Percentiles rank a stretch among this genome's conserved stretches.
Evolutionary conservation across 2,888 invertebrate genomes (phyloP).

Genomic region (Melangyna quadrimaculata): DNA sequence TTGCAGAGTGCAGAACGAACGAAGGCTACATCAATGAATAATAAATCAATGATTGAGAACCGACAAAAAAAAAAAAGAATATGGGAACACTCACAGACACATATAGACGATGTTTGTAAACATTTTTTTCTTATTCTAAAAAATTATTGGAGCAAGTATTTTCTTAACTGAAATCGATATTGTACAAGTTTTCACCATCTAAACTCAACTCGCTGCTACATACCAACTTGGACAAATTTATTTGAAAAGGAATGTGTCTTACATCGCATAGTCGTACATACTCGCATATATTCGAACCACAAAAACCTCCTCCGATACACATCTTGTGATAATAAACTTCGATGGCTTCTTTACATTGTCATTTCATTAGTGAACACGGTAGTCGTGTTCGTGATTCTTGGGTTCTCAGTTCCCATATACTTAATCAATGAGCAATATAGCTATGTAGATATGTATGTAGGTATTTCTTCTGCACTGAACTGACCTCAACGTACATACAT

Average conservation of each 20-base stretch:
- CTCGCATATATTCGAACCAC: slow-evolving; percentile 13
- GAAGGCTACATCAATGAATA: slow-evolving; percentile 30
- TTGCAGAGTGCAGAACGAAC: slow-evolving; percentile 19
- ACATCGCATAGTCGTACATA: background rate
- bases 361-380: slow-evolving; percentile 22
- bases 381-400: background rate
- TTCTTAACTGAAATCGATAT: slow-evolving; percentile 15
- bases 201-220: background rate
- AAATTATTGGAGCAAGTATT: slow-evolving; percentile 29
- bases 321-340: slow-evolving; percentile 25
- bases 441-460: no score
- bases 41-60: slow-evolving; percentile 23
- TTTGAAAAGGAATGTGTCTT: slow-evolving; percentile 3
- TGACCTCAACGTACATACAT: slow-evolving; percentile 53
- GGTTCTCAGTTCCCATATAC: slow-evolving; percentile 39
- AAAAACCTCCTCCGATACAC: slow-evolving; percentile 35
- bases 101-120: no score
- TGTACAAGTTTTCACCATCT: background rate
- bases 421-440: slow-evolving; percentile 8
- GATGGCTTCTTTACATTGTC: slow-evolving; percentile 49
- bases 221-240: slow-evolving; percentile 8
- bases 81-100: background rate
- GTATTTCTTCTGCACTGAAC: slow-evolving; percentile 60
- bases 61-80: background rate
- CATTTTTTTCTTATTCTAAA: background rate